Base-by-base conservation (phyloP, 2,797 vertebrate genomes). In the Merluccius polli region DNA sequence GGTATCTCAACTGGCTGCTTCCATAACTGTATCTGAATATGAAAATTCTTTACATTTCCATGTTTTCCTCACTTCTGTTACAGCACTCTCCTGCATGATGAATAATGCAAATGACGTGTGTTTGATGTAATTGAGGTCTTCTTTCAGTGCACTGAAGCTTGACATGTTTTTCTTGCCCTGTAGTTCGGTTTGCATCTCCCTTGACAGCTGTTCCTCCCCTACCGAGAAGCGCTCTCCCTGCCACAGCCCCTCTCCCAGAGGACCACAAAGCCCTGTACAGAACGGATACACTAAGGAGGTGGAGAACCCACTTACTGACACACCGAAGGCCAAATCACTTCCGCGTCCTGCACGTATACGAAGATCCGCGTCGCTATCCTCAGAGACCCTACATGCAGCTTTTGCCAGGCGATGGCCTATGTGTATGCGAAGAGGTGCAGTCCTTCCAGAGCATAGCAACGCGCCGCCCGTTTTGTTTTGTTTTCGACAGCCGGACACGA, bases 181-280 rank as follows among this genome's bases (percentile, higher is more conserved):
- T 80, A 94, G 93, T 70, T 92, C 93, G 4, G 78, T 95, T 48
- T 93, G 92, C 83, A 90, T 95, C 83, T 93, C 93, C 0, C 88
- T 94, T 0, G 92, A 94, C 81, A 92, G 91, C 71, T 85, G 85
- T 73, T 79, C 87, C 18, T 88, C 89, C 1, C 27, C 74, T 73
- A 86, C 86, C 29, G 74, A 76, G 70, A 73, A 44, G 18, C 75
- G 77, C 13, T 85, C 86, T 0, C 77, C 89, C 65, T 84, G 76
- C 74, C 82, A 78, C 73, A 91, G 87, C 24, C 86, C 92, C 13
- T 67, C 83, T 16, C 75, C 86, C 0, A 21, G 18, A 9, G 82
- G 74, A 74, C 18, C 76, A 24, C 77, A 73, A 18, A 90, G 86
- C 81, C 87, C 88, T 2, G 70, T 86, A 71, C 79, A 87, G 6